A percentile compares a stretch with the other conserved stretches of the same genome.
Evolutionary conservation across 2,888 invertebrate species (phyloP).

Genomic region (Myopa tessellatipennis): DNA sequence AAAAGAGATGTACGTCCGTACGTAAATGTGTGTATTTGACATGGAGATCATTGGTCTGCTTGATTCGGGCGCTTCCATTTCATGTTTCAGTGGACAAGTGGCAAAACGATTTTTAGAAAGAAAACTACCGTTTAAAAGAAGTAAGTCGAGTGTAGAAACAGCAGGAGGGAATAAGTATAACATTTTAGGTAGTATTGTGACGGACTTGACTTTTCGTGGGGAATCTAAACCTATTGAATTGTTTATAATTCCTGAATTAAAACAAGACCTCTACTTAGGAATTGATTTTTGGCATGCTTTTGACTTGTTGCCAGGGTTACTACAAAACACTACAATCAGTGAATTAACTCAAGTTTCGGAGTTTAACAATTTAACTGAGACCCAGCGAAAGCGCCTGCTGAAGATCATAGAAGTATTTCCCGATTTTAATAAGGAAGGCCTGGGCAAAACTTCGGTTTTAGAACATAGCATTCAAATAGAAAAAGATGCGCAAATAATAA

Average conservation of each 20-base stretch:
- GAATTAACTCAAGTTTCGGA: neutral
- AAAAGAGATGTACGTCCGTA: neutral
- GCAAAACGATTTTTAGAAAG: constrained; percentile 7
- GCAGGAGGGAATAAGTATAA: constrained; percentile 14
- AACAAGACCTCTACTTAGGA: constrained; percentile 13
- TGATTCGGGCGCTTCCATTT: constrained; percentile 22
- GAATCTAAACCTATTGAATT: constrained; percentile 27
- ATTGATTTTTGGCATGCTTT: constrained; percentile 1
- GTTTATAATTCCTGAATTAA: constrained; percentile 32
- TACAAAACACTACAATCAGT: neutral
- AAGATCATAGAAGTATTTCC: constrained; percentile 29
- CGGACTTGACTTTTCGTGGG: constrained; percentile 24
- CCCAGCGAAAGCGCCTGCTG: constrained; percentile 5
- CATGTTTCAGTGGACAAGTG: constrained; percentile 14
- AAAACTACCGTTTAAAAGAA: neutral
- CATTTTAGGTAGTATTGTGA: neutral
- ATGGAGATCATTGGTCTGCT: neutral
- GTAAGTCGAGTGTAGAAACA: neutral
- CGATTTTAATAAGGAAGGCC: constrained; percentile 18
- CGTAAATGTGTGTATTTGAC: constrained; percentile 1
- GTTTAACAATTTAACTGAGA: neutral
- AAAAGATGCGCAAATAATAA: constrained; percentile 31
- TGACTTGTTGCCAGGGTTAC: constrained; percentile 6
- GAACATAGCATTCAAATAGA: constrained; percentile 43
- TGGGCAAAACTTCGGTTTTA: constrained; percentile 16